Evolutionary conservation across 2,888 invertebrate genomes (phyloP).

Genomic region (Bombyx huttoni): DNA sequence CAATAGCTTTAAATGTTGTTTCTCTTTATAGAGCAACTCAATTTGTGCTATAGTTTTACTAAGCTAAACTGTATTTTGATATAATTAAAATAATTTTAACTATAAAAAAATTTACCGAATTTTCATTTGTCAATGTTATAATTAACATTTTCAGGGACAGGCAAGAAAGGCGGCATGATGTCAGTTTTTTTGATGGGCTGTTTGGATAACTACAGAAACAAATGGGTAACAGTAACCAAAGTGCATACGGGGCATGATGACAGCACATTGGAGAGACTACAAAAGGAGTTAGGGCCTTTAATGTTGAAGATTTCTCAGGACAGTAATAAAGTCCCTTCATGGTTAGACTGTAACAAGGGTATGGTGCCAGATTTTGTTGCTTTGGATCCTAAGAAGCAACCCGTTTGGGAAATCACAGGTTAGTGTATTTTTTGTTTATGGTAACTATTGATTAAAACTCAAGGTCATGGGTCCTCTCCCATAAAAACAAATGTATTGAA

Average conservation of each 20-base stretch:
- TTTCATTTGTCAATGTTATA: neutral
- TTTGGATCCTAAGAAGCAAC: slow-evolving; percentile 85
- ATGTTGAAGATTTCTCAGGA: slow-evolving; percentile 89
- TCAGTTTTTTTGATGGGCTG: slow-evolving; percentile 96
- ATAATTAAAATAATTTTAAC: too few species aligned
- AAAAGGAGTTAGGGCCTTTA: slow-evolving; percentile 67
- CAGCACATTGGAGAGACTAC: slow-evolving; percentile 83
- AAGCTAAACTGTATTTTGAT: too few species aligned
- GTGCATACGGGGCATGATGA: slow-evolving; percentile 92
- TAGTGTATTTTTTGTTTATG: too few species aligned
- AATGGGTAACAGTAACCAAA: slow-evolving; percentile 94
- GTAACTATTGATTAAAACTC: too few species aligned
- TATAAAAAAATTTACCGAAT: neutral
- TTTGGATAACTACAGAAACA: slow-evolving; percentile 74
- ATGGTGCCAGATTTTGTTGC: slow-evolving; percentile 94
- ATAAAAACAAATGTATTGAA: too few species aligned
- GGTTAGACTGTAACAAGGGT: slow-evolving; percentile 86
- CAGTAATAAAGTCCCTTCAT: slow-evolving; percentile 77
- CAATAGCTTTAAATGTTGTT: too few species aligned
- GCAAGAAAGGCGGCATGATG: slow-evolving; percentile 92
- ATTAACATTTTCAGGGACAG: slow-evolving; percentile 69
- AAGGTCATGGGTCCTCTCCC: too few species aligned
- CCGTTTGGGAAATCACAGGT: slow-evolving; percentile 96
- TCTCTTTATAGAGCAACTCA: too few species aligned
- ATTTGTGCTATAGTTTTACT: too few species aligned